Base-by-base conservation (phyloP, 2,888 invertebrate species). In the Psylliodes chrysocephalus region DNA sequence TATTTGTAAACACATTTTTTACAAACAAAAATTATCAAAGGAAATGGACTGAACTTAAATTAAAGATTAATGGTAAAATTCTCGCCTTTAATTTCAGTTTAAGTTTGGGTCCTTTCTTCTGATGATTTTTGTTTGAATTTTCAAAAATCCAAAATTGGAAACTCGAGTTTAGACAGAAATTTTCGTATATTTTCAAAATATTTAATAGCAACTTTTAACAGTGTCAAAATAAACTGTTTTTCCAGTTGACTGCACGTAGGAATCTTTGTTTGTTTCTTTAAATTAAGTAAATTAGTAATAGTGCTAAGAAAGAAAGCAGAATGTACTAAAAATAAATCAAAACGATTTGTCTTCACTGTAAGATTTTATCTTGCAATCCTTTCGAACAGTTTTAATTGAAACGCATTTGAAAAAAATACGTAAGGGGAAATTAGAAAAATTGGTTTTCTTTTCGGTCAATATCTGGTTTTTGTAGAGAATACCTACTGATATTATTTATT, bases 251-350 rank as follows among this genome's bases (percentile, higher is more conserved):
- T 30, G 30, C 30, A 30, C 30, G 25, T 8, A 30, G 10, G 10
- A 30, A 30, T n/a, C n/a, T n/a, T n/a, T n/a, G 30, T 30, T 30
- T 30, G 30, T 30, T 30, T 30, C 30, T 30, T 44, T 44, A 44
- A 44, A 44, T 19, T 8, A 19, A 44, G 17, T 44, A 17, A 44
- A 44, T 44, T 44, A 44, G 44, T 44, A 17, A 19, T 6, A 44
- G 44, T 44, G 44, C 19, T 17, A 44, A 18, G 19, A 44, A 44
- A 44, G 15, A 44, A 18, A 44, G 17, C 44, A 44, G 44, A 14
- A 18, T 44, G 2, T 8, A 19, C 44, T 44, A 44, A 44, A 44
- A 44, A 44, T 44, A 44, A 44, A 44, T 44, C 15, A 44, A 44
- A 44, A 44, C 8, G 17, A 44, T 44, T 14, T 44, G 7, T 44